Conservation (phyloP, 2,888 invertebrate species). For the Oxyteleia sp. region DNA sequence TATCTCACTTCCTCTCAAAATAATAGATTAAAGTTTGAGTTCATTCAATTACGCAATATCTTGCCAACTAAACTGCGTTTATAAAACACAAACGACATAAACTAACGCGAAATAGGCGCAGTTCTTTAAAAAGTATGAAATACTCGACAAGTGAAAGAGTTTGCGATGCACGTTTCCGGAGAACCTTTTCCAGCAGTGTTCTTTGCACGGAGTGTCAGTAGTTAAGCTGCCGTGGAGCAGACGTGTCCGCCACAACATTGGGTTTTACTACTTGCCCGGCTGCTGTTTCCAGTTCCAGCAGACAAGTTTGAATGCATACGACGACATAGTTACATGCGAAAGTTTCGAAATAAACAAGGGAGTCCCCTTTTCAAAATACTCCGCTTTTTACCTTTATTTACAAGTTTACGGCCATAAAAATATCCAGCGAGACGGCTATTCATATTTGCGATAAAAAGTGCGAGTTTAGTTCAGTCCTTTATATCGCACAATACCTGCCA, state of each 20-base stretch:
- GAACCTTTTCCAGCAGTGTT: no score
- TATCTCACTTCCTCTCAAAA: no score
- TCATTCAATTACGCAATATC: slow-evolving; percentile 27
- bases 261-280: slow-evolving; percentile 67
- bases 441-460: slow-evolving; percentile 54
- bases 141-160: no score
- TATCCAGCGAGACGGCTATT: slow-evolving; percentile 33
- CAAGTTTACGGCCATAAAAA: slow-evolving; percentile 50
- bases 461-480: slow-evolving; percentile 13
- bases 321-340: slow-evolving; percentile 51
- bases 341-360: slow-evolving; percentile 64
- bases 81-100: slow-evolving; percentile 33
- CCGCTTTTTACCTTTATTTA: slow-evolving; percentile 50
- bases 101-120: no score
- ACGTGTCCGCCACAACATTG: slow-evolving; percentile 67
- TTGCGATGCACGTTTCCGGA: no score
- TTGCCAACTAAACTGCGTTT: slow-evolving; percentile 19
- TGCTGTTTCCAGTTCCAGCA: slow-evolving; percentile 36
- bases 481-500: slow-evolving; percentile 3
- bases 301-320: slow-evolving; percentile 64
- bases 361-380: slow-evolving; percentile 40
- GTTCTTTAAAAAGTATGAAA: no score
- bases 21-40: slow-evolving; percentile 1
- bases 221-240: slow-evolving; percentile 65
- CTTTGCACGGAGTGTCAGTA: no score